These are phyloP conservation scores for mouse (Mus musculus) DNA, from an alignment of 2,113 vertebrate genomes.

Conservation along the genomic window DNA sequence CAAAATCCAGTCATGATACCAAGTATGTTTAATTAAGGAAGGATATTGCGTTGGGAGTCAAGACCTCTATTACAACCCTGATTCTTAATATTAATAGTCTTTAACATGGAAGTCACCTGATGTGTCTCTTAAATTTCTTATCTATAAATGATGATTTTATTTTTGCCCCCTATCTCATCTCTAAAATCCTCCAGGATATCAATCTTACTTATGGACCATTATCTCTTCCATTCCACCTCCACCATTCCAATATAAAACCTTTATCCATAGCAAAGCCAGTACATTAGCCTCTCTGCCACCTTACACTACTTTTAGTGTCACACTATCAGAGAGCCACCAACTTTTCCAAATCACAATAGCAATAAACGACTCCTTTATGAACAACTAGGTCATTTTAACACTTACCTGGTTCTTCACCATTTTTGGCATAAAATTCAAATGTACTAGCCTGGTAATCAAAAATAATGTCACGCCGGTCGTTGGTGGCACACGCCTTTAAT, in stretches of 20 bases:
- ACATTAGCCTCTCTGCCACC: background rate
- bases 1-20: constrained; percentile 1
- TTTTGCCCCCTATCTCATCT: background rate
- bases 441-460: background rate
- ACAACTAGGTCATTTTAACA: background rate
- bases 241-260: constrained; percentile 4
- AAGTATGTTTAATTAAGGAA: constrained; percentile 17
- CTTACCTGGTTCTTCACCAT: background rate
- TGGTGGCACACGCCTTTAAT: no score
- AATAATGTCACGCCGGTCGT: background rate
- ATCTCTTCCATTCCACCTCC: background rate
- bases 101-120: constrained; percentile 42
- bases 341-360: background rate
- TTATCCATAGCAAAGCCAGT: background rate
- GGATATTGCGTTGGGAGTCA: background rate
- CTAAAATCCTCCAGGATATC: constrained; percentile 34
- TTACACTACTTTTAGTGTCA: background rate
- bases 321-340: background rate
- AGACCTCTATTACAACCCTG: background rate
- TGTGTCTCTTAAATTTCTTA: background rate
- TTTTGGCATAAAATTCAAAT: constrained; percentile 45
- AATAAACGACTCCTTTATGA: background rate
- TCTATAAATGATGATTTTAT: background rate
- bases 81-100: constrained; percentile 38
- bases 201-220: background rate